Conservation (phyloP, 2,888 invertebrate genomes). For the Pemphredon lugubris region DNA sequence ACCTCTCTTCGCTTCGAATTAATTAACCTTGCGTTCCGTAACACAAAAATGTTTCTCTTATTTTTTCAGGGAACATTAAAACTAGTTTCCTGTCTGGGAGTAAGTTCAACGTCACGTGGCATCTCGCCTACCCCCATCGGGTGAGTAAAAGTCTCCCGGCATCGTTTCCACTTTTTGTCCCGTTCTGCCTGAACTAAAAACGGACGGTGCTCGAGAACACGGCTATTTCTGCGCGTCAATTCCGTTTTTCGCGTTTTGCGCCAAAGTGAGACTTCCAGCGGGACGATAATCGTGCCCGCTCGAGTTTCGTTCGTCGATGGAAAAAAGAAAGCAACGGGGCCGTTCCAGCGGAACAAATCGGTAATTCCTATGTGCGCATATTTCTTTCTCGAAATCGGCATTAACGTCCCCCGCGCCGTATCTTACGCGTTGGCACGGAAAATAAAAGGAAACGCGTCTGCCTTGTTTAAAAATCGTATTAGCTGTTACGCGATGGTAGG, state of each 20-base stretch:
- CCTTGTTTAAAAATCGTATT: constrained; percentile 19
- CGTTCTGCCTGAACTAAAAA: not conserved
- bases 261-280: not conserved
- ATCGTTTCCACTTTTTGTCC: not conserved
- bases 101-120: constrained; percentile 95
- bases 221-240: not conserved
- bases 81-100: constrained; percentile 92
- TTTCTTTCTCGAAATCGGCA: constrained; percentile 2
- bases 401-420: not conserved
- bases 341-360: constrained; percentile 18
- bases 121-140: constrained; percentile 95
- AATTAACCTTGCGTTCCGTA: not conserved
- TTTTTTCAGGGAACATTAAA: constrained; percentile 87
- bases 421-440: constrained; percentile 1
- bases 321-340: constrained; percentile 36
- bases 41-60: constrained; percentile 21
- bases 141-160: constrained; percentile 83
- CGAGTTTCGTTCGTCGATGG: not conserved
- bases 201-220: too few species aligned
- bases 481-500: constrained; percentile 46
- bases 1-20: too few species aligned
- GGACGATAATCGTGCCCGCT: not conserved
- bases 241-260: not conserved
- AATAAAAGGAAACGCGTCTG: not conserved
- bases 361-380: constrained; percentile 14